Percentiles rank a stretch among this genome's conserved stretches.
Evolutionary conservation across 2,797 vertebrate species (phyloP).

Genomic region (Propithecus deckenii): DNA sequence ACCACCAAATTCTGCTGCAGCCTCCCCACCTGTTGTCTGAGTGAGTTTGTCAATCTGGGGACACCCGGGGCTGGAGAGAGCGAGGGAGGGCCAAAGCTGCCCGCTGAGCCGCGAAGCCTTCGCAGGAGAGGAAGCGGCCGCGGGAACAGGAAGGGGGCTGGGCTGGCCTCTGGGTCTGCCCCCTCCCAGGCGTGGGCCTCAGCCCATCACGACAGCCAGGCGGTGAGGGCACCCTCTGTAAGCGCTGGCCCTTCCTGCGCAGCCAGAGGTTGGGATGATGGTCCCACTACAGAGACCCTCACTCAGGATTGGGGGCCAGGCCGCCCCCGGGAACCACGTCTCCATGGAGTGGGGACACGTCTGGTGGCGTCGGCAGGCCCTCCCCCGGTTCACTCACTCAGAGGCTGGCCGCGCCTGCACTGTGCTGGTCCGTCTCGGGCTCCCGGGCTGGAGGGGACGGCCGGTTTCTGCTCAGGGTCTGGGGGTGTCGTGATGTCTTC

Average conservation of each 20-base stretch:
- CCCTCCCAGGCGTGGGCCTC: accelerated
- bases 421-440: accelerated
- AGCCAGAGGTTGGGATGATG: background rate
- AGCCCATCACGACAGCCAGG: accelerated
- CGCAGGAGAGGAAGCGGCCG: background rate
- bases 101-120: accelerated
- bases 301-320: background rate
- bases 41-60: accelerated
- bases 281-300: background rate
- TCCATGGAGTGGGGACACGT: too few relatives aligned
- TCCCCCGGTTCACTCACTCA: accelerated
- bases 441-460: background rate
- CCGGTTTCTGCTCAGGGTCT: background rate
- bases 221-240: background rate
- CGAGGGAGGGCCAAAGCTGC: accelerated
- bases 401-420: too few relatives aligned
- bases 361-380: too few relatives aligned
- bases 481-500: background rate
- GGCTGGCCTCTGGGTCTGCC: background rate
- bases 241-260: accelerated
- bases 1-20: background rate
- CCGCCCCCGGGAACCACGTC: background rate
- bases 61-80: background rate
- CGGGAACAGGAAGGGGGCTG: background rate
- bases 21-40: background rate